These are phyloP conservation scores for Galaxea fascicularis DNA, from an alignment of 92 coral and sea anemone species.

Conservation along the genomic window DNA sequence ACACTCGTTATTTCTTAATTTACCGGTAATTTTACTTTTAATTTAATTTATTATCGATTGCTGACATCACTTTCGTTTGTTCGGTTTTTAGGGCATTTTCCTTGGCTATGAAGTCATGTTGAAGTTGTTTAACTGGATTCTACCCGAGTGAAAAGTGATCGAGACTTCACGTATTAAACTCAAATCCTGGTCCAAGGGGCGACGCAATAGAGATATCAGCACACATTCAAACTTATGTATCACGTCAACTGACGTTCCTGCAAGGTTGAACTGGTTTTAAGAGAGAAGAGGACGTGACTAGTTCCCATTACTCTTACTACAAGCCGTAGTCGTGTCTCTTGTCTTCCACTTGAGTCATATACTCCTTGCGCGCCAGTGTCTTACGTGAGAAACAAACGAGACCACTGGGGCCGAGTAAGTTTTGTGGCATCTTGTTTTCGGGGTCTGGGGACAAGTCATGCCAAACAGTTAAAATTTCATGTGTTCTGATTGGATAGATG, in stretches of 20 bases:
- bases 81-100: constrained; percentile 64
- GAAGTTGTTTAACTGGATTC: constrained; percentile 76
- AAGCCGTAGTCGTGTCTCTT: too few relatives aligned
- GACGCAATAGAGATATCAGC: neutral
- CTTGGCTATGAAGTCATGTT: constrained; percentile 80
- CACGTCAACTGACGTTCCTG: neutral
- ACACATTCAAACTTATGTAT: neutral
- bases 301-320: too few relatives aligned
- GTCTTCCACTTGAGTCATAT: neutral
- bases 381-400: too few relatives aligned
- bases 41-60: neutral
- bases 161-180: neutral
- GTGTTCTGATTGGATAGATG: neutral
- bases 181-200: neutral
- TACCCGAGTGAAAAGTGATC: constrained; percentile 42
- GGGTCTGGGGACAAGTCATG: neutral
- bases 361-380: too few relatives aligned
- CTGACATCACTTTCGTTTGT: neutral
- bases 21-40: too few relatives aligned
- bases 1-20: too few relatives aligned
- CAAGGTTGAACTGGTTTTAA: neutral
- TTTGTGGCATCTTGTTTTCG: too few relatives aligned
- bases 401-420: too few relatives aligned
- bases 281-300: neutral
- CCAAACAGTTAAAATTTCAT: neutral